phyloP scores from a whole-genome alignment of 2,888 invertebrate genomes.

The Danaus chrysippus region DNA sequence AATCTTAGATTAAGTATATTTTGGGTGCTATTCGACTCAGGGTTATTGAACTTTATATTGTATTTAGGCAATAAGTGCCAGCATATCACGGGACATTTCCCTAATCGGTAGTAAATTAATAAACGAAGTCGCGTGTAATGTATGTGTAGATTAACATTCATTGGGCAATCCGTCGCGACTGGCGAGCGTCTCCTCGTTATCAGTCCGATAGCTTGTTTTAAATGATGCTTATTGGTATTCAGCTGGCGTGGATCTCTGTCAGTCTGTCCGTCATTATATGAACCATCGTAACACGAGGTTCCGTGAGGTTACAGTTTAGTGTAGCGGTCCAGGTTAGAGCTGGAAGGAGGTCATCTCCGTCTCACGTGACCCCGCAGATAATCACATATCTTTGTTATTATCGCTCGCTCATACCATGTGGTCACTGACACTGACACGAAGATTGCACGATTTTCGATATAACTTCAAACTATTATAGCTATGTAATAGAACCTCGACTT shows the following conservation, averaged over 20 bases:
- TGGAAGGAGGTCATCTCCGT: constrained; percentile 57
- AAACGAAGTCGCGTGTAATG: constrained; percentile 10
- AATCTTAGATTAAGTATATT: constrained; percentile 24
- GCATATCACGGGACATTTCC: not conserved
- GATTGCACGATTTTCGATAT: constrained; percentile 32
- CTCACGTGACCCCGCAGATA: constrained; percentile 74
- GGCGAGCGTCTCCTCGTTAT: not conserved
- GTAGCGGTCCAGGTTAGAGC: constrained; percentile 62
- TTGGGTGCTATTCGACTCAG: not conserved
- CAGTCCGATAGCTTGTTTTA: not conserved
- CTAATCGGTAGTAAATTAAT: constrained; percentile 15
- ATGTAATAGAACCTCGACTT: not conserved
- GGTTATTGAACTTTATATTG: constrained; percentile 12
- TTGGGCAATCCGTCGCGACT: not conserved
- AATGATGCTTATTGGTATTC: constrained; percentile 56
- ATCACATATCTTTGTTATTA: constrained; percentile 79
- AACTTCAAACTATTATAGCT: constrained; percentile 16
- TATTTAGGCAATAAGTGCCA: not conserved
- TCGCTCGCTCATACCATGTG: constrained; percentile 71
- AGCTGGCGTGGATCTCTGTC: constrained; percentile 66
- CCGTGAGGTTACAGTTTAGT: constrained; percentile 79
- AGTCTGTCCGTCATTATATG: constrained; percentile 68
- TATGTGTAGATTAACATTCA: not conserved
- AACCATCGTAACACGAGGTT: constrained; percentile 75
- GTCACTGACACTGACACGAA: constrained; percentile 62